phyloP scores from a whole-genome alignment of 92 coral and sea anemone genomes.

The Phymanthus crucifer region DNA sequence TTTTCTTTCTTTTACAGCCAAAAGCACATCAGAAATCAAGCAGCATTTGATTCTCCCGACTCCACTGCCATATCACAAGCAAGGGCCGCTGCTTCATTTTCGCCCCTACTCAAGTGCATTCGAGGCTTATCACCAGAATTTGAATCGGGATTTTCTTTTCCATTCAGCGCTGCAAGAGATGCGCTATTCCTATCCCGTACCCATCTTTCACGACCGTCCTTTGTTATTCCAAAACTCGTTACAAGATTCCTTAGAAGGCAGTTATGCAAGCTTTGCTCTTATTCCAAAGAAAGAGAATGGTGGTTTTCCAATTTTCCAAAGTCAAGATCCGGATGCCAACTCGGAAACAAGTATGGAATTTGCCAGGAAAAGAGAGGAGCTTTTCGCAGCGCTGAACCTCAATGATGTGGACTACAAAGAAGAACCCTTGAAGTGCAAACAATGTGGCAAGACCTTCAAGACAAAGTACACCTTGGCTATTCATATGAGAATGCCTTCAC shows the following conservation, averaged over 20 bases:
- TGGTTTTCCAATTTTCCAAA: constrained; percentile 1
- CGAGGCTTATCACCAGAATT: constrained; percentile 5
- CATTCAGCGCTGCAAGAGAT: constrained; percentile 26
- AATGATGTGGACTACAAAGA: constrained; percentile 35
- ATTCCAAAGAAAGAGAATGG: constrained; percentile 16
- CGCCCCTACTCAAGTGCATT: constrained; percentile 29
- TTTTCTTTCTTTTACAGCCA: constrained; percentile 26
- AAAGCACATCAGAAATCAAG: constrained; percentile 36
- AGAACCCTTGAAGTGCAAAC: constrained; percentile 72
- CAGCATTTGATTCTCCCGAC: constrained; percentile 13
- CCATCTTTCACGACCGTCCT: constrained; percentile 12
- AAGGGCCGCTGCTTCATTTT: constrained; percentile 1
- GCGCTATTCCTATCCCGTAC: constrained; percentile 14
- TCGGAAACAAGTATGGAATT: constrained; percentile 10
- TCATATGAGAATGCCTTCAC: constrained; percentile 87
- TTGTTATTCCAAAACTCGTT: constrained; percentile 13
- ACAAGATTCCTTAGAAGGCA: constrained; percentile 12
- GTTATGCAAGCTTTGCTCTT: not conserved
- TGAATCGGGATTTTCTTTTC: constrained; percentile 7
- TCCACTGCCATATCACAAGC: constrained; percentile 22
- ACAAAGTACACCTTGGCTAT: constrained; percentile 87
- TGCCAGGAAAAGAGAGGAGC: constrained; percentile 15
- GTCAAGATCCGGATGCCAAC: not conserved
- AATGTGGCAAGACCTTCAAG: constrained; percentile 82
- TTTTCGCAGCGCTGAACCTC: constrained; percentile 12